These are phyloP conservation scores for Leptinotarsa juncta DNA, from an alignment of 2,888 invertebrate species.

Conservation along the genomic window DNA sequence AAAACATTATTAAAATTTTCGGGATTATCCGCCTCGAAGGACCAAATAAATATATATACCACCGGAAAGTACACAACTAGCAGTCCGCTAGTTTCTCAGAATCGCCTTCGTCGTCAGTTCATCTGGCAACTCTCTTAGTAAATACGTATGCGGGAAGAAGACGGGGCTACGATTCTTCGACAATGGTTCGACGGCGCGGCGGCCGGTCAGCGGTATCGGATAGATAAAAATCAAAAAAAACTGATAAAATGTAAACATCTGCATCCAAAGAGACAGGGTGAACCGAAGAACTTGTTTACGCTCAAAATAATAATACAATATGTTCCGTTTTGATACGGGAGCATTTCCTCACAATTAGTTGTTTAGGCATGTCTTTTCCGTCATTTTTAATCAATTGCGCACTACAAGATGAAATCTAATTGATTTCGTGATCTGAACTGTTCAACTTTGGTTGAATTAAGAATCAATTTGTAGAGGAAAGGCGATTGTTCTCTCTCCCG, in stretches of 20 bases:
- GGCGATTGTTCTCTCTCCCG: too few species aligned
- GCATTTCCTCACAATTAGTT: too few species aligned
- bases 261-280: background rate
- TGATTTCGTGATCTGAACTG: too few species aligned
- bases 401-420: too few species aligned
- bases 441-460: too few species aligned
- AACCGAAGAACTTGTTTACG: background rate
- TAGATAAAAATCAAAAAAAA: constrained; percentile 4
- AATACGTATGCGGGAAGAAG: background rate
- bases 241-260: constrained; percentile 7
- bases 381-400: too few species aligned
- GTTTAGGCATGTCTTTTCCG: too few species aligned
- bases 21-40: background rate
- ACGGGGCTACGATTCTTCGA: background rate
- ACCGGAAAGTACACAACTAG: background rate
- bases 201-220: constrained; percentile 8
- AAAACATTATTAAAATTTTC: background rate
- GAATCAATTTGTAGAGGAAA: too few species aligned
- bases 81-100: background rate
- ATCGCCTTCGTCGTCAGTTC: background rate
- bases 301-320: background rate
- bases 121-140: background rate
- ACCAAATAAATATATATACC: background rate
- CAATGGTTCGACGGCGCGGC: constrained; percentile 7
- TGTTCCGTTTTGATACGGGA: background rate